Base-by-base conservation (phyloP, 2,113 vertebrate genomes). In the Pelecanoides urinatrix region DNA sequence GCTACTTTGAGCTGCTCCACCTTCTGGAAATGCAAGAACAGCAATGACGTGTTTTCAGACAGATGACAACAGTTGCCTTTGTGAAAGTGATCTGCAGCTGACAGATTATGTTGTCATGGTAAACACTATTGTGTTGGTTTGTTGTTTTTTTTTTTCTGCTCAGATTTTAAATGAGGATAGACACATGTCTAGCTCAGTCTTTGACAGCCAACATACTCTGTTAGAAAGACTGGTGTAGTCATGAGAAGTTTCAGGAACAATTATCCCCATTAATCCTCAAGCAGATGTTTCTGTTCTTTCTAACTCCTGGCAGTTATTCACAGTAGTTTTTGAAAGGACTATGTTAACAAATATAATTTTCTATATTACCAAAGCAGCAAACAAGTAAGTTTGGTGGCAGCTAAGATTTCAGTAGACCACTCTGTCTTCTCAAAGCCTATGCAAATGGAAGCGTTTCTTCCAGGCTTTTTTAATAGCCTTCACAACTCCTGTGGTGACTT, bases 181-280 rank as follows among this genome's bases (percentile, higher is more conserved):
- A 23, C 25, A 16, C 0, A 0, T 34, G 6, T 67, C 8, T 55
- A 16, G 22, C 38, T 82, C 52, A 25, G 44, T 47, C 62, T 63
- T 68, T 49, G 72, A 49, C 53, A 73, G 22, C 20, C 52, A 56
- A 22, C 2, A 0, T 70, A 7, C 22, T 79, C 34, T 62, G 8
- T 56, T 72, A 45, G 50, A 36, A 65, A 25, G 32, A 26, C 25
- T 26, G 38, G 3, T 63, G 47, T 26, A 59, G 42, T 63, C 40
- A 30, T 29, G 36, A 72, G 56, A 67, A 52, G 9, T 67, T 95
- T 89, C 47, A 67, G 62, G n/a, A 75, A 8, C 22, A 83, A 34
- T 27, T 86, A 53, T 42, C 21, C 4, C 13, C 14, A 17, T 53
- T 59, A 93, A 70, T 70, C 32, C 19, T 65, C 21, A 62, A 36